Percentiles rank a stretch among this genome's conserved stretches.
These are phyloP conservation scores for Pelecanus crispus DNA, from an alignment of 2,113 vertebrate species.

Conservation along the genomic window DNA sequence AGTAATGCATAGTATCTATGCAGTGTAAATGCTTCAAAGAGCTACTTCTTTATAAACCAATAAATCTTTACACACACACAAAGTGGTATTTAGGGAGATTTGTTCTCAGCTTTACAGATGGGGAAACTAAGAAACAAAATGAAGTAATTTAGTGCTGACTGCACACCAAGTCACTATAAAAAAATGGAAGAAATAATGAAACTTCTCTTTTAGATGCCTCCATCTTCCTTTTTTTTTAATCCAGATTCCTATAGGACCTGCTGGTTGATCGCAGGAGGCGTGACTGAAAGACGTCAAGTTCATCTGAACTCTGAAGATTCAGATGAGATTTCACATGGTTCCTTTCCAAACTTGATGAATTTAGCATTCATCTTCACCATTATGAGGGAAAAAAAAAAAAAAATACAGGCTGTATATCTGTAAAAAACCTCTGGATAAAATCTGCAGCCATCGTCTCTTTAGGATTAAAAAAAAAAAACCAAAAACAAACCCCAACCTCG, in stretches of 20 bases:
- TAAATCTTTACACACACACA: not conserved
- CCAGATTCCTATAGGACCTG: not conserved
- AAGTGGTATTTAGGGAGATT: not conserved
- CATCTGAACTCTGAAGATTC: not conserved
- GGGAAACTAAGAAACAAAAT: not conserved
- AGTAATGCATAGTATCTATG: not conserved
- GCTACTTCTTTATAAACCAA: not conserved
- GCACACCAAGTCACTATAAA: not conserved
- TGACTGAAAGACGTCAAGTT: not conserved
- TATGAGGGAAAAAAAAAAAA: not conserved
- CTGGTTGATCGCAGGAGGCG: not conserved
- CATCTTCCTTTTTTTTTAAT: not conserved
- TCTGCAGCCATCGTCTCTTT: not conserved
- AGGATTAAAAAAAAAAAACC: not conserved
- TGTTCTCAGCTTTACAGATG: not conserved
- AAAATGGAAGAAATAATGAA: not conserved
- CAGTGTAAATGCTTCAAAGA: not conserved
- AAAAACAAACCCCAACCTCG: fast-evolving
- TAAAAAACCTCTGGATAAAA: not conserved
- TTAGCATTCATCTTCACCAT: not conserved
- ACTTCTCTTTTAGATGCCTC: not conserved
- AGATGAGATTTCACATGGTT: not conserved
- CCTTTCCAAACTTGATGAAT: not conserved
- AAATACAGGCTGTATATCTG: not conserved
- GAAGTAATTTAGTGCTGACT: not conserved